A percentile compares a stretch with the other conserved stretches of the same genome.
These are phyloP conservation scores for Syngnathus typhle DNA, from an alignment of 2,113 vertebrate genomes.

Conservation along the genomic window DNA sequence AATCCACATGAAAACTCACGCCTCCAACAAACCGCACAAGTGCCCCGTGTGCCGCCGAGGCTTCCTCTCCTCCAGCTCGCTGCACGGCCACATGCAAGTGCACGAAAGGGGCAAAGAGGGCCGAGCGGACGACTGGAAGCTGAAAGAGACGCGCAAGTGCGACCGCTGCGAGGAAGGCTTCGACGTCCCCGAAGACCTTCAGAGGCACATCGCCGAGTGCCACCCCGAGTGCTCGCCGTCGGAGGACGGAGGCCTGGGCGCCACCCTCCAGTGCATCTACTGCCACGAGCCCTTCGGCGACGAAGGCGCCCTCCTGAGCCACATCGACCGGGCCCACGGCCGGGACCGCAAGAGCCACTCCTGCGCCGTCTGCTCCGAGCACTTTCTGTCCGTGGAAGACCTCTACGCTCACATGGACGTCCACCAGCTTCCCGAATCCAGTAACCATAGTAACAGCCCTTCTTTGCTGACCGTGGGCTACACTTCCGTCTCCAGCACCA, in stretches of 20 bases:
- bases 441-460: slow-evolving; percentile 96
- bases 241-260: slow-evolving; percentile 82
- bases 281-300: slow-evolving; percentile 94
- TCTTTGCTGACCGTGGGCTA: slow-evolving; percentile 92
- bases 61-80: slow-evolving; percentile 91
- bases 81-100: slow-evolving; percentile 98
- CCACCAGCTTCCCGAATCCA: slow-evolving; percentile 92
- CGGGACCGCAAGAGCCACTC: slow-evolving; percentile 84
- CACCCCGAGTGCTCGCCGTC: slow-evolving; percentile 94
- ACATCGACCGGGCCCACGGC: slow-evolving; percentile 88
- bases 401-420: slow-evolving; percentile 95
- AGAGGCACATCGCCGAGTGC: slow-evolving; percentile 94
- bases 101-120: slow-evolving; percentile 90
- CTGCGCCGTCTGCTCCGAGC: slow-evolving; percentile 91
- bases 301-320: slow-evolving; percentile 85
- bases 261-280: slow-evolving; percentile 89
- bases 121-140: slow-evolving; percentile 87
- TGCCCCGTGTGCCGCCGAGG: slow-evolving; percentile 95
- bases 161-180: slow-evolving; percentile 97
- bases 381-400: slow-evolving; percentile 88
- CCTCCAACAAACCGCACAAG: slow-evolving; percentile 97
- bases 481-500: slow-evolving; percentile 96
- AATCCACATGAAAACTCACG: slow-evolving; percentile 98
- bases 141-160: slow-evolving; percentile 96
- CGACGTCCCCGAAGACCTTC: slow-evolving; percentile 93